Percentiles rank a stretch among this genome's conserved stretches.
phyloP scores from a whole-genome alignment of 1,140 invertebrate species.

The Drosophila eugracilis region DNA sequence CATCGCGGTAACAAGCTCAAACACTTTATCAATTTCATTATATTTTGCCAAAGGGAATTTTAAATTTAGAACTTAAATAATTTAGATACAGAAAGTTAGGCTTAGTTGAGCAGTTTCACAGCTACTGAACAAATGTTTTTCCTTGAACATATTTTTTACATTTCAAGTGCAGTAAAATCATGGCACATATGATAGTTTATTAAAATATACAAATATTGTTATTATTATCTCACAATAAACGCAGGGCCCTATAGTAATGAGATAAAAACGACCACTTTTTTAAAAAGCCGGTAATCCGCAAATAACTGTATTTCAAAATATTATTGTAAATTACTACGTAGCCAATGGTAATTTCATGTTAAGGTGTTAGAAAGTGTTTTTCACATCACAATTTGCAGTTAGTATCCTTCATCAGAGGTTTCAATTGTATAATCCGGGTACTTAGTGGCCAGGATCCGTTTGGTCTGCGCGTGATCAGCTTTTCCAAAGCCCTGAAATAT shows the following conservation, averaged over 20 bases:
- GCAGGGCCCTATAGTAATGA: too few species aligned
- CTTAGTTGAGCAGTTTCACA: not conserved
- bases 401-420: conserved; percentile 83
- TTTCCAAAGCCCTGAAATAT: conserved; percentile 75
- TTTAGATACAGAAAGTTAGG: conserved; percentile 20
- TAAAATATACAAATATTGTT: too few species aligned
- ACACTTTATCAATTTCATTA: conserved; percentile 12
- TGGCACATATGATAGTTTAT: conserved; percentile 9
- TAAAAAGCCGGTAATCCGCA: too few species aligned
- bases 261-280: too few species aligned
- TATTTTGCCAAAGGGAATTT: conserved; percentile 4
- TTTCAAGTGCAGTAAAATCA: conserved; percentile 5
- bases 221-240: too few species aligned
- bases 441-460: conserved; percentile 65
- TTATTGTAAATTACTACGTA: too few species aligned
- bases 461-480: conserved; percentile 76
- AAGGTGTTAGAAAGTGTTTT: too few species aligned
- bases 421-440: conserved; percentile 77
- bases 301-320: too few species aligned
- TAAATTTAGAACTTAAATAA: conserved; percentile 13
- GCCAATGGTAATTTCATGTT: not conserved
- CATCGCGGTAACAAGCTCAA: not conserved
- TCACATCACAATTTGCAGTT: too few species aligned
- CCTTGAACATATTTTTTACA: not conserved
- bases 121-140: conserved; percentile 5